Conservation (phyloP, 1,140 invertebrate genomes). For the Trachymyrmex cornetzi region DNA sequence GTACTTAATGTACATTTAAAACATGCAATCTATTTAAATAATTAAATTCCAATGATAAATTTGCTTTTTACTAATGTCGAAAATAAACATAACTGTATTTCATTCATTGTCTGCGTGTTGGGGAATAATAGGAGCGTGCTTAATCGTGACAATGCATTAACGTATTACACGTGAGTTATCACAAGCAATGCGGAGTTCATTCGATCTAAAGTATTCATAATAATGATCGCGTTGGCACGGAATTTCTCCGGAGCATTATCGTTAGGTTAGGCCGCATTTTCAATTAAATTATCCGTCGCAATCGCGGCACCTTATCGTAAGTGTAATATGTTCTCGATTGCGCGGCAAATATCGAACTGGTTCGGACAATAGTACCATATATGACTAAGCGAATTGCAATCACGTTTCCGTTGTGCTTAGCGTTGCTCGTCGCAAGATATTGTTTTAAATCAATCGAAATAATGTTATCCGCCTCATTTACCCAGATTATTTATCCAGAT, state of each 20-base stretch:
- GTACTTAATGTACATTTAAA: neutral
- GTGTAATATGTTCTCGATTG: slow-evolving; percentile 76
- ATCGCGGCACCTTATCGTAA: slow-evolving; percentile 73
- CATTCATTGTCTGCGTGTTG: neutral
- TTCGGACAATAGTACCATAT: slow-evolving; percentile 75
- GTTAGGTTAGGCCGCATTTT: slow-evolving; percentile 70
- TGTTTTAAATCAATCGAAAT: slow-evolving; percentile 74
- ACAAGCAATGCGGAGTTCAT: slow-evolving; percentile 4
- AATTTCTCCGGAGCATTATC: slow-evolving; percentile 59
- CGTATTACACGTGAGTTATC: slow-evolving; percentile 55
- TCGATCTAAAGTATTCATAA: slow-evolving; percentile 68
- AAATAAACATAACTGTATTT: slow-evolving; percentile 12
- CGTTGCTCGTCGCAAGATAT: slow-evolving; percentile 69
- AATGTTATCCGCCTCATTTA: slow-evolving; percentile 59
- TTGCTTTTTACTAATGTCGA: no score
- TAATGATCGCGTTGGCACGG: slow-evolving; percentile 39
- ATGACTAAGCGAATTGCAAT: slow-evolving; percentile 75
- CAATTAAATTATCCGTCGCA: slow-evolving; percentile 76
- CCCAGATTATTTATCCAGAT: slow-evolving; percentile 56
- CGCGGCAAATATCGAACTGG: slow-evolving; percentile 74
- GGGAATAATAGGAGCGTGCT: slow-evolving; percentile 12
- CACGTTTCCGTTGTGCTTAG: slow-evolving; percentile 74
- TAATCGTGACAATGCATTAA: slow-evolving; percentile 51
- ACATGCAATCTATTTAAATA: neutral
- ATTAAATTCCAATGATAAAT: slow-evolving; percentile 1